phyloP scores from a whole-genome alignment of 2,113 vertebrate genomes.

The Geococcyx californianus region DNA sequence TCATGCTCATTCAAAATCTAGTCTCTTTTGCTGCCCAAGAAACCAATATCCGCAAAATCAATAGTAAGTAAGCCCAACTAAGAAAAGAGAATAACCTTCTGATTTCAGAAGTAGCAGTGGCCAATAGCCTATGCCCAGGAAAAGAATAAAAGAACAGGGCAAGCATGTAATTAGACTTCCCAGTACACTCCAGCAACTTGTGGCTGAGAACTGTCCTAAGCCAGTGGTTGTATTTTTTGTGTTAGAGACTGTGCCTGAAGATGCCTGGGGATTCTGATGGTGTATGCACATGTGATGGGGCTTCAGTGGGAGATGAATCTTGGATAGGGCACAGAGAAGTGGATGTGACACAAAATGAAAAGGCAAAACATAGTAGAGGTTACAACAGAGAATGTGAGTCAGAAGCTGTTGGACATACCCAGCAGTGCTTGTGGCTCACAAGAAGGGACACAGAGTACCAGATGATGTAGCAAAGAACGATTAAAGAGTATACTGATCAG shows the following conservation, averaged over 20 bases:
- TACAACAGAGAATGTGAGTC: not conserved
- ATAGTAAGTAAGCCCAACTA: conserved; percentile 6
- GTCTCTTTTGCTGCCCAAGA: conserved; percentile 6
- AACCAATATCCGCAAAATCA: conserved; percentile 16
- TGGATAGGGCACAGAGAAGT: not conserved
- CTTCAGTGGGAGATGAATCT: not conserved
- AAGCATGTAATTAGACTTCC: conserved; percentile 47
- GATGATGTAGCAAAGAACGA: not conserved
- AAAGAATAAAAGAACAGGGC: not conserved
- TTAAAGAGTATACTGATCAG: not conserved
- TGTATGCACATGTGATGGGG: not conserved
- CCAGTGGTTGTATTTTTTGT: not conserved
- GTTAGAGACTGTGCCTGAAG: not conserved
- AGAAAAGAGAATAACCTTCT: not conserved
- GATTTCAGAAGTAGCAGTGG: conserved; percentile 5
- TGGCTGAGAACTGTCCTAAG: conserved; percentile 2
- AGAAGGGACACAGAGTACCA: not conserved
- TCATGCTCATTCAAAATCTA: not conserved
- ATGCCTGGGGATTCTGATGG: conserved; percentile 20
- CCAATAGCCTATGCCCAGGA: not conserved
- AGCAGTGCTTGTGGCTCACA: not conserved
- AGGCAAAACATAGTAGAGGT: not conserved
- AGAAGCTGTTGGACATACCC: not conserved
- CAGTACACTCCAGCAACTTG: conserved; percentile 24
- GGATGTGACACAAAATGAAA: not conserved